Conservation (phyloP, 2,113 vertebrate species). For the Odocoileus virginianus region DNA sequence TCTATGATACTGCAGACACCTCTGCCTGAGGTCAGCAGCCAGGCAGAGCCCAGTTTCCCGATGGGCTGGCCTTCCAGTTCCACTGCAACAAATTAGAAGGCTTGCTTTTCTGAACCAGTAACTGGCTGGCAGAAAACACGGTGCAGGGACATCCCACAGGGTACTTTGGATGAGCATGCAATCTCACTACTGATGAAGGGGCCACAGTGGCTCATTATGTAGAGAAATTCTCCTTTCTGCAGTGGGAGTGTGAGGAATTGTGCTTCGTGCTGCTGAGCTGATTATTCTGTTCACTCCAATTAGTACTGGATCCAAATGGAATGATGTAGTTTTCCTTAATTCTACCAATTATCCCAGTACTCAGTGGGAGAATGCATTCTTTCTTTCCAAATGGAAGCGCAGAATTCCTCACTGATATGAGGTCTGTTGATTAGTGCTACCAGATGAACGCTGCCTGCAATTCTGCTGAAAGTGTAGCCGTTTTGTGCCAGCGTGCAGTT, state of each 20-base stretch:
- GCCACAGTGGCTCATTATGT: constrained; percentile 45
- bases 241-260: constrained; percentile 37
- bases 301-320: constrained; percentile 61
- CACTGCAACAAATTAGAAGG: constrained; percentile 70
- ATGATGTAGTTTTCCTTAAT: constrained; percentile 49
- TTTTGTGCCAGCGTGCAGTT: background rate
- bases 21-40: constrained; percentile 27
- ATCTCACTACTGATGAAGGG: constrained; percentile 62
- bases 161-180: background rate
- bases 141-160: constrained; percentile 8
- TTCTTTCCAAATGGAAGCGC: constrained; percentile 54
- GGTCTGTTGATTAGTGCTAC: constrained; percentile 52
- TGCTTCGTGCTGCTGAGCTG: constrained; percentile 59
- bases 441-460: constrained; percentile 53
- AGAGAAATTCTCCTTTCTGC: constrained; percentile 51
- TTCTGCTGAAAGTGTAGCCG: background rate
- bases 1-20: constrained; percentile 31
- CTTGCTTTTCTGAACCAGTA: constrained; percentile 57
- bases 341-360: constrained; percentile 56
- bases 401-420: constrained; percentile 12
- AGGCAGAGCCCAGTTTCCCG: constrained; percentile 55
- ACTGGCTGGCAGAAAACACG: constrained; percentile 52
- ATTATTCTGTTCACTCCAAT: constrained; percentile 71
- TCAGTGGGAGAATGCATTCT: constrained; percentile 35
- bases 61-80: constrained; percentile 56